phyloP scores from a whole-genome alignment of 2,888 invertebrate genomes.

The Arrhopalites spinosus region DNA sequence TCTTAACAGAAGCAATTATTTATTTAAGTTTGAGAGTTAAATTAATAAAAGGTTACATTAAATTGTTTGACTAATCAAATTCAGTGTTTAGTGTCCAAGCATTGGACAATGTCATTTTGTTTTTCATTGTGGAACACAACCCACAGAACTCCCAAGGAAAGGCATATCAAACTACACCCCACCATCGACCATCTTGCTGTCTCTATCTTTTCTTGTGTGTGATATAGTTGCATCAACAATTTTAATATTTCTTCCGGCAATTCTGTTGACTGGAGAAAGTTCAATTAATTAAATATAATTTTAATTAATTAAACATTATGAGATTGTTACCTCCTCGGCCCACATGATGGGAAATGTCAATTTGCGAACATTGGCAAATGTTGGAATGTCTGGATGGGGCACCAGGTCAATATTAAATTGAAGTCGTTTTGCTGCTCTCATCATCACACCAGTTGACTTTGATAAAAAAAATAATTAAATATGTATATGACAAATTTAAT shows the following conservation, averaged over 20 bases:
- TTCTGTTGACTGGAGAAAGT: conserved; percentile 18
- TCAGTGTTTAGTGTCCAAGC: no score
- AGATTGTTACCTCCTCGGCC: conserved; percentile 41
- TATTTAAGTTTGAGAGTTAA: no score
- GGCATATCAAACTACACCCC: conserved; percentile 27
- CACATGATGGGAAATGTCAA: conserved; percentile 40
- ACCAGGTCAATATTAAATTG: conserved; percentile 44
- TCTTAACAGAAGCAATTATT: no score
- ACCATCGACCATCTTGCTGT: conserved; percentile 33
- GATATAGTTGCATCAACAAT: conserved; percentile 12
- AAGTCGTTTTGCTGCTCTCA: conserved; percentile 39
- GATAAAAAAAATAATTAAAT: neutral
- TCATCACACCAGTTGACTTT: conserved; percentile 35
- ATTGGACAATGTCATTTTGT: neutral
- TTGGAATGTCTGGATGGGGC: conserved; percentile 25
- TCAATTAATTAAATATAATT: neutral
- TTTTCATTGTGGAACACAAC: neutral
- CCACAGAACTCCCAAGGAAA: conserved; percentile 2
- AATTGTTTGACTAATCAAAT: neutral
- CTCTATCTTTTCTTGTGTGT: conserved; percentile 26
- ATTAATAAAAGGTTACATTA: neutral
- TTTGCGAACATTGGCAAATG: conserved; percentile 31
- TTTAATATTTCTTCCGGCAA: conserved; percentile 12
- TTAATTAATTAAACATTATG: neutral
- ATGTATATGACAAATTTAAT: no score